Conservation (phyloP, 2,888 invertebrate genomes). For the Metellina segmentata region DNA sequence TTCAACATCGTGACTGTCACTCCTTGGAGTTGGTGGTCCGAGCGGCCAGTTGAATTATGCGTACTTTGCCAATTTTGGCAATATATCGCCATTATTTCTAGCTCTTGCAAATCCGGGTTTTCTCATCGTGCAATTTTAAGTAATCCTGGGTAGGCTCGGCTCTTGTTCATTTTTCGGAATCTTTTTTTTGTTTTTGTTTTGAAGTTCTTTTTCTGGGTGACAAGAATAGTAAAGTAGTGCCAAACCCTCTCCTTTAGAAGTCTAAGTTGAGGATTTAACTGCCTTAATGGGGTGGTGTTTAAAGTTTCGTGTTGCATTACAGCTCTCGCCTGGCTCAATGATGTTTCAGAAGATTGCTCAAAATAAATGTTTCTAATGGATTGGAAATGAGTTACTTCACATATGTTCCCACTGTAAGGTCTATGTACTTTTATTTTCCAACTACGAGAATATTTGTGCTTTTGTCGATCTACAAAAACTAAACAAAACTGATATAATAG, state of each 20-base stretch:
- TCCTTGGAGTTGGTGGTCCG: slow-evolving; percentile 71
- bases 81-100: slow-evolving; percentile 49
- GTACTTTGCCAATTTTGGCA: slow-evolving; percentile 59
- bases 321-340: too few relatives aligned
- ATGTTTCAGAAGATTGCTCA: not conserved
- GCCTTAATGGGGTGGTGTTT: not conserved
- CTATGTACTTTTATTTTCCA: too few relatives aligned
- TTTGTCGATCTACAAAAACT: too few relatives aligned
- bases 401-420: too few relatives aligned
- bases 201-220: not conserved
- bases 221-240: not conserved
- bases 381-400: not conserved
- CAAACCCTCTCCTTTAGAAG: not conserved
- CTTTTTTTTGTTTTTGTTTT: slow-evolving; percentile 20
- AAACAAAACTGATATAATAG: too few relatives aligned
- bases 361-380: not conserved
- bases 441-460: too few relatives aligned
- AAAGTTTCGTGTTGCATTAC: not conserved
- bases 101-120: slow-evolving; percentile 59
- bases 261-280: not conserved
- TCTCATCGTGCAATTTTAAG: slow-evolving; percentile 8
- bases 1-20: slow-evolving; percentile 73
- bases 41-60: slow-evolving; percentile 42
- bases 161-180: not conserved
- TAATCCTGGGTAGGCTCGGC: not conserved